phyloP scores from a whole-genome alignment of 2,797 vertebrate species.

The Pelochelys cantorii region DNA sequence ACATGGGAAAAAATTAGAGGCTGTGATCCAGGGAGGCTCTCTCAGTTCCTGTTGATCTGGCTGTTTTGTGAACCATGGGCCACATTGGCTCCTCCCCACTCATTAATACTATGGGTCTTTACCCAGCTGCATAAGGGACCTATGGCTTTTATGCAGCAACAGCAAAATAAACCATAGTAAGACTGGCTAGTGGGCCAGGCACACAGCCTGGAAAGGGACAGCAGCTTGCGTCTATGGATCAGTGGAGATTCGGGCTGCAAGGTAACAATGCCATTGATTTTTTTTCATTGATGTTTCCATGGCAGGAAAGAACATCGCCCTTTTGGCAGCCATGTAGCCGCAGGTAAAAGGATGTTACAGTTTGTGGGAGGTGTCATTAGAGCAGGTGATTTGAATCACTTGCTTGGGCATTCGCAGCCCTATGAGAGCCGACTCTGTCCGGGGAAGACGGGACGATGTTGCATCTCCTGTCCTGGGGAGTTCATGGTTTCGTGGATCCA shows the following conservation, averaged over 20 bases:
- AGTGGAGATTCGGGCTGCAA: neutral
- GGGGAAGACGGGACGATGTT: neutral
- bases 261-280: conserved; percentile 29
- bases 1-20: too few relatives aligned
- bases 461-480: rapidly evolving
- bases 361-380: conserved; percentile 35
- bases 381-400: neutral
- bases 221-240: neutral
- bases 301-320: conserved; percentile 25
- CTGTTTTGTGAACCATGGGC: too few relatives aligned
- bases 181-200: too few relatives aligned
- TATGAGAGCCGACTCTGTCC: neutral
- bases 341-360: neutral
- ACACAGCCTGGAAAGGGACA: too few relatives aligned
- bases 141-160: too few relatives aligned
- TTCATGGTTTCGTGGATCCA: neutral
- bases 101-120: too few relatives aligned
- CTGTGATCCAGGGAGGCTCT: too few relatives aligned
- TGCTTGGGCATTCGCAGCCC: rapidly evolving
- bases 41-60: too few relatives aligned
- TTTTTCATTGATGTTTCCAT: conserved; percentile 34
- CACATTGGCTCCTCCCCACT: too few relatives aligned
- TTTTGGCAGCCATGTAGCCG: neutral
- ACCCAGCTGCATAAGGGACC: too few relatives aligned
- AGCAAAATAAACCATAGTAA: too few relatives aligned